Evolutionary conservation across 2,888 invertebrate genomes (phyloP).

Genomic region (Rhopalosiphum nymphaeae): DNA sequence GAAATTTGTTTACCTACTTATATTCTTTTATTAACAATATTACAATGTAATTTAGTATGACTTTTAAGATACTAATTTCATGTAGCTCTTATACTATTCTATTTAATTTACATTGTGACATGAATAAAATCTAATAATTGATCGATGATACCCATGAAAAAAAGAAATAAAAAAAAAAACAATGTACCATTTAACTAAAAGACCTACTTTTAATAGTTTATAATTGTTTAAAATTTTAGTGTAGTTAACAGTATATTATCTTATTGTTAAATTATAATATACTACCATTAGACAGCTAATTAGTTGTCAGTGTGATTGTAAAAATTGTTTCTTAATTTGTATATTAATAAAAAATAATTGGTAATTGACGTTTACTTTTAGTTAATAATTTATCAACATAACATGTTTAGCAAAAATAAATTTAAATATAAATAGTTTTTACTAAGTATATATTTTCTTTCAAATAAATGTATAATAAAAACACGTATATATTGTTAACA

Average conservation of each 20-base stretch:
- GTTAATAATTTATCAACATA: not conserved
- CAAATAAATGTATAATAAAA: not conserved
- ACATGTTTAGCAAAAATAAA: not conserved
- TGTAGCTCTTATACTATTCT: not conserved
- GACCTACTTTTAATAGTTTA: not conserved
- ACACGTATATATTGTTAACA: not conserved
- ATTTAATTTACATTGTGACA: not conserved
- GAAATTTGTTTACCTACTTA: not conserved
- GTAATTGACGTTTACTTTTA: not conserved
- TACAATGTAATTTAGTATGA: not conserved
- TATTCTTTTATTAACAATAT: not conserved
- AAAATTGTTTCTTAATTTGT: conserved; percentile 11
- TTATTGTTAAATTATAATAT: not conserved
- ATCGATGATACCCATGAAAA: not conserved
- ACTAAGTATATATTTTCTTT: conserved; percentile 4
- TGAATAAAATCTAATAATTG: not conserved
- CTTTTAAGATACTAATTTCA: no score
- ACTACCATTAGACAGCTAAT: not conserved
- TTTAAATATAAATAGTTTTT: not conserved
- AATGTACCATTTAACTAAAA: not conserved
- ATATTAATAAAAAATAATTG: not conserved
- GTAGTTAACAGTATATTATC: not conserved
- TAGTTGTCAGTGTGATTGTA: not conserved
- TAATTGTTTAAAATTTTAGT: not conserved
- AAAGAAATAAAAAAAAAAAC: not conserved